Evolutionary conservation across 2,113 vertebrate genomes (phyloP).

Genomic region (Hydrolagus affinis): DNA sequence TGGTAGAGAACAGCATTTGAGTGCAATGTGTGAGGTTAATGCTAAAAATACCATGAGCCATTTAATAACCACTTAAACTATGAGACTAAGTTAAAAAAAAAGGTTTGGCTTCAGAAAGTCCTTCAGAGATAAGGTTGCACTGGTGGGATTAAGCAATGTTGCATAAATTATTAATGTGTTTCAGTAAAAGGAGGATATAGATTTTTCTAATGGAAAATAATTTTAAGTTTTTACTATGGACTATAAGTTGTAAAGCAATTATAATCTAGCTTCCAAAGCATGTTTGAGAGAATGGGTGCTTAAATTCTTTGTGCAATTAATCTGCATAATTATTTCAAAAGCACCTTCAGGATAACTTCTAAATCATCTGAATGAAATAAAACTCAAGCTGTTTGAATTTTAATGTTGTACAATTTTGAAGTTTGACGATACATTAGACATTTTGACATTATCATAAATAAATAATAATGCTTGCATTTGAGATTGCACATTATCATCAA

Average conservation of each 20-base stretch:
- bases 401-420: not conserved
- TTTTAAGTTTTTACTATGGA: not conserved
- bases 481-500: too few relatives aligned
- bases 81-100: not conserved
- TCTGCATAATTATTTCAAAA: not conserved
- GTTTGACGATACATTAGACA: too few relatives aligned
- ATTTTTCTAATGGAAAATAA: conserved; percentile 10
- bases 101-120: not conserved
- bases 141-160: conserved; percentile 17
- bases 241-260: conserved; percentile 1
- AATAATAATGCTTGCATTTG: too few relatives aligned
- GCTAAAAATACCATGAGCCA: not conserved
- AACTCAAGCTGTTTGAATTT: not conserved
- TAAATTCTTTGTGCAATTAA: not conserved
- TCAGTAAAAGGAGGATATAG: conserved; percentile 13
- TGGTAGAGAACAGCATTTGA: not conserved
- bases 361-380: not conserved
- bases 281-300: conserved; percentile 12
- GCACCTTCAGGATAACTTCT: not conserved
- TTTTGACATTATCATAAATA: too few relatives aligned
- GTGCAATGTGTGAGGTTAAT: not conserved
- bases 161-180: conserved; percentile 13
- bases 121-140: not conserved
- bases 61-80: not conserved
- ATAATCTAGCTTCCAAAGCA: not conserved